Evolutionary conservation across 2,113 vertebrate species (phyloP).

Genomic region (Melanocharis versteri): DNA sequence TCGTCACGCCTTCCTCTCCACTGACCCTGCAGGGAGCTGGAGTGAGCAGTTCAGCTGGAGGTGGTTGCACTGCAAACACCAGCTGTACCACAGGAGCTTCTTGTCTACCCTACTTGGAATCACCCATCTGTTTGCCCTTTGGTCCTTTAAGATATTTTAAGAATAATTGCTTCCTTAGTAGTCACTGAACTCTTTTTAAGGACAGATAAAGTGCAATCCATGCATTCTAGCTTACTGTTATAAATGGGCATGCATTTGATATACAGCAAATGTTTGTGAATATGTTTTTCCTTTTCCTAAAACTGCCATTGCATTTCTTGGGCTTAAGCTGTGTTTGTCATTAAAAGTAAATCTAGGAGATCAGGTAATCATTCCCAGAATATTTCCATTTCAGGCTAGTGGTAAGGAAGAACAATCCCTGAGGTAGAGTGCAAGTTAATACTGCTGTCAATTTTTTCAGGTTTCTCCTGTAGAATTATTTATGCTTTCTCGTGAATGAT

Average conservation of each 20-base stretch:
- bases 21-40: neutral
- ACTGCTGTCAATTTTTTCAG: neutral
- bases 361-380: neutral
- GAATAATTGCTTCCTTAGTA: neutral
- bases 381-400: neutral
- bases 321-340: neutral
- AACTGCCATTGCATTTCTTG: neutral
- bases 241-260: neutral
- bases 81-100: neutral
- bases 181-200: slow-evolving; percentile 4
- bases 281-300: neutral
- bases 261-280: neutral
- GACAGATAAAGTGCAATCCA: neutral
- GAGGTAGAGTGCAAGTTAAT: neutral
- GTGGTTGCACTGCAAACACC: neutral
- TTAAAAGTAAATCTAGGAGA: neutral
- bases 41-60: neutral
- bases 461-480: neutral
- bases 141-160: neutral
- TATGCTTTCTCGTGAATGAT: neutral
- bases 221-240: neutral
- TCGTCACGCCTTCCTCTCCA: neutral
- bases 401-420: neutral
- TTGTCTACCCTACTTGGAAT: neutral
- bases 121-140: neutral